phyloP scores from a whole-genome alignment of 2,888 invertebrate genomes.

The Melanotus villosus region DNA sequence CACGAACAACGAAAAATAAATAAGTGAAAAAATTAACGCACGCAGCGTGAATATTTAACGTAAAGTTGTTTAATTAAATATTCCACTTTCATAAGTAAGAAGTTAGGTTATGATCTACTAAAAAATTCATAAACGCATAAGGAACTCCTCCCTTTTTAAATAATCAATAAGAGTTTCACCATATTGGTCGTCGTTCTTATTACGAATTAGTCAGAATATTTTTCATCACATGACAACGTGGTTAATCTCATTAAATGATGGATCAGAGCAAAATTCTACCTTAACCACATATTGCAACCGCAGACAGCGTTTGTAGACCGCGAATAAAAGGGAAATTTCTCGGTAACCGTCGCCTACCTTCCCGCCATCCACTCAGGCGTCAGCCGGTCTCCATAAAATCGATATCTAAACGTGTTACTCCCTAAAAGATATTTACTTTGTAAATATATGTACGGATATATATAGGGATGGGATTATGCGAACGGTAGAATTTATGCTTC shows the following conservation, averaged over 20 bases:
- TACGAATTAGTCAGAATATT: constrained; percentile 30
- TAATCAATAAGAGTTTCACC: no score
- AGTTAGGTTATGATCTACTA: no score
- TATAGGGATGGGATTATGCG: no score
- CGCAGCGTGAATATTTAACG: no score
- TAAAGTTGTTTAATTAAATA: no score
- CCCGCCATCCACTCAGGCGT: constrained; percentile 36
- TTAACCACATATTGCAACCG: constrained; percentile 44
- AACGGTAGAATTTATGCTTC: no score
- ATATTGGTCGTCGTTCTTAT: no score
- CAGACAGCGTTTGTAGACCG: constrained; percentile 41
- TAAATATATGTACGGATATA: neutral
- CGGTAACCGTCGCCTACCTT: constrained; percentile 43
- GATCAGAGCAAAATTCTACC: constrained; percentile 42
- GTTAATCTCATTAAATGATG: constrained; percentile 43
- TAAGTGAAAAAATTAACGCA: no score
- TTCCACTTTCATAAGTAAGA: no score
- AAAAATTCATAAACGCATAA: no score
- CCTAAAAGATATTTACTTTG: neutral
- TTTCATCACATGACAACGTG: constrained; percentile 34
- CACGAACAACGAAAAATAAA: no score
- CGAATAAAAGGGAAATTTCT: constrained; percentile 47
- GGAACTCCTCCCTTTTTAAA: no score
- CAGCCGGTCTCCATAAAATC: constrained; percentile 38
- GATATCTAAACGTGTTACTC: constrained; percentile 12